Conservation (phyloP, 2,113 vertebrate genomes). For the Lynx canadensis region DNA sequence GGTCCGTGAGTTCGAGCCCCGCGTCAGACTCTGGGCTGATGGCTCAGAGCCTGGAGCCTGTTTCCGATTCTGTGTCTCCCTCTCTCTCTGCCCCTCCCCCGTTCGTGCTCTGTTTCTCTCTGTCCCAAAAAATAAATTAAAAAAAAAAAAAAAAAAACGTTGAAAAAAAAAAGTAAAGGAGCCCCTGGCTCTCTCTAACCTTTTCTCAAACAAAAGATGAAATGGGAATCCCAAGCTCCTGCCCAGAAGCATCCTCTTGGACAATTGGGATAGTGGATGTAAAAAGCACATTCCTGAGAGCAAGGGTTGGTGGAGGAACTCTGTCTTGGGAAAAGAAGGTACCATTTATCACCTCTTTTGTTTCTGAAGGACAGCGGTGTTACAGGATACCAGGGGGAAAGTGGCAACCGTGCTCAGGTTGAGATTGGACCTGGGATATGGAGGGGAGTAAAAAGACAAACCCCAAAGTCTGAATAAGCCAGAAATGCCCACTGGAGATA, state of each 20-base stretch:
- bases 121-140: too few relatives aligned
- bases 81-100: too few relatives aligned
- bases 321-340: background rate
- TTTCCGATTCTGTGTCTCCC: too few relatives aligned
- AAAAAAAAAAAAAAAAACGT: too few relatives aligned
- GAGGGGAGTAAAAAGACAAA: background rate
- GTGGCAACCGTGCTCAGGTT: background rate
- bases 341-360: too few relatives aligned
- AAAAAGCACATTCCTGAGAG: background rate
- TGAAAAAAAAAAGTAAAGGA: background rate
- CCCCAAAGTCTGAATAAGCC: background rate
- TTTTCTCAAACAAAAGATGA: background rate
- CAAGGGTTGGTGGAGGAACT: background rate
- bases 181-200: background rate
- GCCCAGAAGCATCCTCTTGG: background rate
- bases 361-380: background rate
- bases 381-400: too few relatives aligned
- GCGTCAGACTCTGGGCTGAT: too few relatives aligned
- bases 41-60: too few relatives aligned
- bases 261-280: background rate
- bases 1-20: too few relatives aligned
- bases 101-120: too few relatives aligned
- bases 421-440: background rate
- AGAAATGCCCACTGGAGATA: background rate
- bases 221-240: background rate